Evolutionary conservation across 2,113 vertebrate species (phyloP).

Genomic region (Crotalus horridus): DNA sequence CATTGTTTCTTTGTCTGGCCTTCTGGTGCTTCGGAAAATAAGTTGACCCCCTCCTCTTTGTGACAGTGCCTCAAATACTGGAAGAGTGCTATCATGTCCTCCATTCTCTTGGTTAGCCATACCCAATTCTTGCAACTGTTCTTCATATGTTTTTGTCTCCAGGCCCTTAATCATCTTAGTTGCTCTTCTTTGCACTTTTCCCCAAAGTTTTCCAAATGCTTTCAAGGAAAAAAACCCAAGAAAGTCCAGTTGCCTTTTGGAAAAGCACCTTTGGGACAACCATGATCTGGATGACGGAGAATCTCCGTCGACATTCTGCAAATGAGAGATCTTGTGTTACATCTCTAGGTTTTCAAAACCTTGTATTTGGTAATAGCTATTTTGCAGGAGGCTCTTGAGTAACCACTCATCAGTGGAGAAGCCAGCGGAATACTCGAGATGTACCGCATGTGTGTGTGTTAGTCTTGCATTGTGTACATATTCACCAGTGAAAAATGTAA

Average conservation of each 20-base stretch:
- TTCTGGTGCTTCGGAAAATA: too few relatives aligned
- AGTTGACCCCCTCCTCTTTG: too few relatives aligned
- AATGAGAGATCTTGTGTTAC: too few relatives aligned
- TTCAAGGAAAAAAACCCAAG: not conserved
- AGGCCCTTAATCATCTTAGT: too few relatives aligned
- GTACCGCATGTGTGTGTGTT: constrained; percentile 32
- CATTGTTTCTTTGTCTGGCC: too few relatives aligned
- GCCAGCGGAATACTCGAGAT: constrained; percentile 34
- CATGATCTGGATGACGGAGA: not conserved
- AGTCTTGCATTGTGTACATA: constrained; percentile 44
- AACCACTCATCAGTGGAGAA: not conserved
- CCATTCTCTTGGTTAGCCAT: too few relatives aligned
- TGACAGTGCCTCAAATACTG: too few relatives aligned
- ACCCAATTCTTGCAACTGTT: too few relatives aligned
- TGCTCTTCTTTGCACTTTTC: too few relatives aligned
- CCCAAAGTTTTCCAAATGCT: too few relatives aligned
- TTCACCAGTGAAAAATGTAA: constrained; percentile 51
- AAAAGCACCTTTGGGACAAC: not conserved
- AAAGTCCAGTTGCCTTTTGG: not conserved
- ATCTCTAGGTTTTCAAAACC: not conserved
- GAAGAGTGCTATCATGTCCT: too few relatives aligned
- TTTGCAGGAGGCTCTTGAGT: not conserved
- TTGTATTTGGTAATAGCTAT: not conserved
- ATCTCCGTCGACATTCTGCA: not conserved
- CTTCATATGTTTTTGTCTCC: too few relatives aligned